Evolutionary conservation across 2,113 vertebrate genomes (phyloP).

Genomic region (Choloepus hoffmanni): DNA sequence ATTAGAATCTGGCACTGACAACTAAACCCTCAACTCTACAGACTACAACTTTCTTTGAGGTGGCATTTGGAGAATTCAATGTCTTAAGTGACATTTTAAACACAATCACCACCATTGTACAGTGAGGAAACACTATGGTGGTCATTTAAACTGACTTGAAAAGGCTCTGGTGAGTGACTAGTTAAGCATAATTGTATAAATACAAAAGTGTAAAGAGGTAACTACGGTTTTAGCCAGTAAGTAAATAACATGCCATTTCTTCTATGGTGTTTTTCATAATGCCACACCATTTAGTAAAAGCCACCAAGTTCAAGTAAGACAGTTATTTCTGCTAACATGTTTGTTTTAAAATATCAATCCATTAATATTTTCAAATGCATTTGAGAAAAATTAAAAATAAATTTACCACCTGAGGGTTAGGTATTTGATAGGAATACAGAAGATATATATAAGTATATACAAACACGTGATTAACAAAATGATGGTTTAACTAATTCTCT

Average conservation of each 20-base stretch:
- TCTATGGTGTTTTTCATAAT: not conserved
- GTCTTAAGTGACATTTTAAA: conserved; percentile 67
- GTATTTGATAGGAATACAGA: conserved; percentile 67
- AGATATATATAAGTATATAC: conserved; percentile 17
- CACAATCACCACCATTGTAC: conserved; percentile 58
- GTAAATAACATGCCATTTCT: conserved; percentile 40
- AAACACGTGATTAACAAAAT: conserved; percentile 52
- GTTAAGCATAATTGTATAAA: not conserved
- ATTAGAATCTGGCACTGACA: conserved; percentile 55
- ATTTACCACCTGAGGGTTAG: conserved; percentile 37
- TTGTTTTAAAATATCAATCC: not conserved
- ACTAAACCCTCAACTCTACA: conserved; percentile 71
- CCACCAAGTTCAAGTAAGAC: not conserved
- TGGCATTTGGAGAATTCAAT: conserved; percentile 52
- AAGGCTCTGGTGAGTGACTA: conserved; percentile 62
- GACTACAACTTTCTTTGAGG: conserved; percentile 65
- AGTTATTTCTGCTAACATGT: conserved; percentile 26
- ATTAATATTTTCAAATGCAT: conserved; percentile 25
- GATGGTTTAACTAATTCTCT: conserved; percentile 58
- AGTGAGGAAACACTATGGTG: conserved; percentile 63
- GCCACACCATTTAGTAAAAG: not conserved
- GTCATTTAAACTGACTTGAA: conserved; percentile 71
- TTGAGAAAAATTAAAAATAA: conserved; percentile 47
- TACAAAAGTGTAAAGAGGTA: conserved; percentile 60
- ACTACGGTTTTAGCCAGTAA: not conserved